Base-by-base conservation (phyloP, 2,888 invertebrate genomes). In the Griposia aprilina region DNA sequence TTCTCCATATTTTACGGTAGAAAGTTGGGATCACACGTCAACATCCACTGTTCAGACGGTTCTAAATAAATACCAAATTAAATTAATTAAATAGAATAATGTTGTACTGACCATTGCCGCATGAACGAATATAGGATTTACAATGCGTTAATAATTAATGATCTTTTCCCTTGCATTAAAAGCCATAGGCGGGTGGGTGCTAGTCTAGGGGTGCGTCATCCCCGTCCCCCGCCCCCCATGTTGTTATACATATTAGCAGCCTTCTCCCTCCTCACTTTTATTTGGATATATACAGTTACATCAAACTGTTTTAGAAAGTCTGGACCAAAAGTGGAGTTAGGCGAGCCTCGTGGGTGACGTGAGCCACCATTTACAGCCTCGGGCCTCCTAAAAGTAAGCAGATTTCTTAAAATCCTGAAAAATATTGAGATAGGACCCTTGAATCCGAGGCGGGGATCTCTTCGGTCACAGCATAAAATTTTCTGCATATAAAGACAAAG, bases 261-360 rank as follows among this genome's bases (percentile, higher is more conserved):
- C 4, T 4, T 4, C n/a, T 4, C n/a, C 55, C n/a, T 0, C 11
- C 0, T 57, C 2, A 13, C n/a, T n/a, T 55, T n/a, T n/a, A 55
- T 4, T 55, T 55, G 55, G 11, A 7, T 52, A 23, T 23, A 2
- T 23, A 55, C 55, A 55, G 55, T 55, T 23, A 10, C 23, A 23
- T 7, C 8, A 55, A 10, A 50, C 1, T 23, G 23, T 10, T 55
- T 55, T 8, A 20, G 20, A 52, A 20, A 52, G 2, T 52, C 8
- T 52, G 7, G 8, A 52, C 52, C 17, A 52, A 1, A 52, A 52
- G 7, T 52, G 17, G 2, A 7, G 20, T 7, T 52, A 52, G 0
- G 52, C 20, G n/a, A n/a, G n/a, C n/a, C n/a, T n/a, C n/a, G 7
- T 52, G 52, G 52, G 7, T 52, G 17, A 20, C 7, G 23, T 23